A percentile compares a stretch with the other conserved stretches of the same genome.
Evolutionary conservation across 2,113 vertebrate species (phyloP).

Genomic region (Corythornis madagascariensis): DNA sequence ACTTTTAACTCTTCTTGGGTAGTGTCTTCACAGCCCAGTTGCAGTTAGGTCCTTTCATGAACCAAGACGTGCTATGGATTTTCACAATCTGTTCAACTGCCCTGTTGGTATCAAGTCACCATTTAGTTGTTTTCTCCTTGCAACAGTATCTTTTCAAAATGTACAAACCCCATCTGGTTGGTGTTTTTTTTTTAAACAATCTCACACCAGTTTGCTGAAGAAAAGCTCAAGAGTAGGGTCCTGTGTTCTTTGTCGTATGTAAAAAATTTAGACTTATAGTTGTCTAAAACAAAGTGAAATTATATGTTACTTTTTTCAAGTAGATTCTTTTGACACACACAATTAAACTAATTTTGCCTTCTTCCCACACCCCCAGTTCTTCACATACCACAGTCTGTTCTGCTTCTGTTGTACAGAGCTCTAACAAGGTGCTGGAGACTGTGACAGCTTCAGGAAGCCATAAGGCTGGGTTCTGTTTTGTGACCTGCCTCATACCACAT

Average conservation of each 20-base stretch:
- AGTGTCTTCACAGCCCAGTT: background rate
- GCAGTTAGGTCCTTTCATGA: background rate
- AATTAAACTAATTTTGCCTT: slow-evolving; percentile 15
- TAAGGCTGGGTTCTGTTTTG: background rate
- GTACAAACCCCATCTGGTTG: background rate
- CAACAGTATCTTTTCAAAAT: background rate
- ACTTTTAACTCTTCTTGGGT: background rate
- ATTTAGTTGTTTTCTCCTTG: background rate
- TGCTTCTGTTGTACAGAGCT: slow-evolving; percentile 3
- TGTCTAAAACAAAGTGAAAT: background rate
- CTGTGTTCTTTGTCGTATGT: background rate
- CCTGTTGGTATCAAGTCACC: background rate
- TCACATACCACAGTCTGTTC: slow-evolving; percentile 41
- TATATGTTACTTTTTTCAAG: background rate
- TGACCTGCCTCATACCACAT: background rate
- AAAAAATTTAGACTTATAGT: background rate
- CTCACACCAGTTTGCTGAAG: background rate
- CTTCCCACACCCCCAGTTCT: slow-evolving; percentile 26
- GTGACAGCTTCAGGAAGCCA: background rate
- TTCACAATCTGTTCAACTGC: background rate
- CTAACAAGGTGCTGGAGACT: background rate
- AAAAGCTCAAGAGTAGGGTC: background rate
- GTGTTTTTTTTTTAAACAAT: background rate
- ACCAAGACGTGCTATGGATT: background rate
- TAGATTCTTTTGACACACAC: slow-evolving; percentile 7